Percentiles rank a stretch among this genome's conserved stretches.
Evolutionary conservation across 1,140 invertebrate species (phyloP).

Genomic region (Lucilia sericata): DNA sequence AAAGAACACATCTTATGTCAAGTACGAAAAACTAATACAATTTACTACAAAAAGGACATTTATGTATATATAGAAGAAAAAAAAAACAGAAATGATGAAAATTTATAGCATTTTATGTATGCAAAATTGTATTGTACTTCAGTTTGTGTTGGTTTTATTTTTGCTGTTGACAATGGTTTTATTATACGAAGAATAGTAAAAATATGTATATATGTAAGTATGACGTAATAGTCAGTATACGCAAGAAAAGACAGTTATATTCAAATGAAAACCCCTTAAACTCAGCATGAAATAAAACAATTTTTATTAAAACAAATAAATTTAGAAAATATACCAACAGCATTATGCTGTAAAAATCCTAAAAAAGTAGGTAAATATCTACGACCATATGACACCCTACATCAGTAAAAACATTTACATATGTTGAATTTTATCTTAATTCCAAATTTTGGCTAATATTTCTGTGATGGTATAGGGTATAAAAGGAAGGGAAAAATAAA

Average conservation of each 20-base stretch:
- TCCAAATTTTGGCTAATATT: too few species aligned
- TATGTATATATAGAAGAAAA: not conserved
- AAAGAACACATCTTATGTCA: not conserved
- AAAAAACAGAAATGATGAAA: not conserved
- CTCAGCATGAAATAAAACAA: constrained; percentile 30
- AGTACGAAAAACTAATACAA: not conserved
- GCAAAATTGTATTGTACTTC: not conserved
- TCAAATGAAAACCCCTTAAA: constrained; percentile 24
- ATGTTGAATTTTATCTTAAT: too few species aligned
- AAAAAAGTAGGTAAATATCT: too few species aligned
- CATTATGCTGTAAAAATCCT: too few species aligned
- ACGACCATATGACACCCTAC: too few species aligned
- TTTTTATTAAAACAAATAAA: constrained; percentile 9
- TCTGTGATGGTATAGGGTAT: too few species aligned
- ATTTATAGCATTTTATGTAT: not conserved
- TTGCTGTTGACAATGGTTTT: constrained; percentile 31
- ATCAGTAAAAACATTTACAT: too few species aligned
- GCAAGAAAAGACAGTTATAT: not conserved
- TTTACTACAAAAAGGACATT: constrained; percentile 16
- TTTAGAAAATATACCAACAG: too few species aligned
- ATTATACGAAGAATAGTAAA: constrained; percentile 19
- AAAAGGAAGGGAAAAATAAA: too few species aligned
- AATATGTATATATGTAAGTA: not conserved
- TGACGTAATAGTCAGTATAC: too few species aligned
- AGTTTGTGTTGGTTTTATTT: not conserved